Percentiles rank a stretch among this genome's conserved stretches.
These are phyloP conservation scores for Eptatretus burgeri DNA, from an alignment of 2,113 vertebrate genomes.

Conservation along the genomic window DNA sequence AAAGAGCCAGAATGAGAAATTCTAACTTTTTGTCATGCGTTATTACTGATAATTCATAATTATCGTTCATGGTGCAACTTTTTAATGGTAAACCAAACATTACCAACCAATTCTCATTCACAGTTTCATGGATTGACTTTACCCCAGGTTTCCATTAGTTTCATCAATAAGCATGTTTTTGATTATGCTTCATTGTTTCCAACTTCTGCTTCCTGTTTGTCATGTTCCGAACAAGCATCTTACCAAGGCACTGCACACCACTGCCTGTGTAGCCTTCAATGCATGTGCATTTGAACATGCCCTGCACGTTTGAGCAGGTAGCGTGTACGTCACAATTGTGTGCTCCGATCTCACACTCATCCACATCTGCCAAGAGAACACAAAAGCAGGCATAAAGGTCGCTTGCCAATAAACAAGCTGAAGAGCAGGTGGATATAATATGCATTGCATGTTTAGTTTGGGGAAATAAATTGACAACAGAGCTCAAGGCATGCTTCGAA, in stretches of 20 bases:
- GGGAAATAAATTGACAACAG: no score
- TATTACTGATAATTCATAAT: no score
- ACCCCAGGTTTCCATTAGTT: background rate
- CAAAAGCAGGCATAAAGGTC: no score
- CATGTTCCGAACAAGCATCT: slow-evolving; percentile 13
- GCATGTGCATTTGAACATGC: slow-evolving; percentile 74
- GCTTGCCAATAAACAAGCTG: no score
- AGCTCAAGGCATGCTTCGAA: no score
- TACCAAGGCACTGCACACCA: slow-evolving; percentile 50
- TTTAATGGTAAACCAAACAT: background rate
- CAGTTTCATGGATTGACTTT: background rate
- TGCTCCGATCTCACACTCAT: slow-evolving; percentile 53
- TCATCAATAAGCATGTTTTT: background rate
- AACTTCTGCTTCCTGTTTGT: background rate
- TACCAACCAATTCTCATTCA: background rate
- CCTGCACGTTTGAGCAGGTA: slow-evolving; percentile 50
- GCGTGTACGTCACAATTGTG: slow-evolving; percentile 46
- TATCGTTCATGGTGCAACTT: accelerated
- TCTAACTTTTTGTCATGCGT: no score
- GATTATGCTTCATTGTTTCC: background rate
- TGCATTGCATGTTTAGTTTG: no score
- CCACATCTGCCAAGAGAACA: slow-evolving; percentile 24
- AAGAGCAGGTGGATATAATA: no score
- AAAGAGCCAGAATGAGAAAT: background rate
- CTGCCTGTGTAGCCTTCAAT: slow-evolving; percentile 51